Evolutionary conservation across 2,888 invertebrate species (phyloP).

Genomic region (Andrena trimmerana): DNA sequence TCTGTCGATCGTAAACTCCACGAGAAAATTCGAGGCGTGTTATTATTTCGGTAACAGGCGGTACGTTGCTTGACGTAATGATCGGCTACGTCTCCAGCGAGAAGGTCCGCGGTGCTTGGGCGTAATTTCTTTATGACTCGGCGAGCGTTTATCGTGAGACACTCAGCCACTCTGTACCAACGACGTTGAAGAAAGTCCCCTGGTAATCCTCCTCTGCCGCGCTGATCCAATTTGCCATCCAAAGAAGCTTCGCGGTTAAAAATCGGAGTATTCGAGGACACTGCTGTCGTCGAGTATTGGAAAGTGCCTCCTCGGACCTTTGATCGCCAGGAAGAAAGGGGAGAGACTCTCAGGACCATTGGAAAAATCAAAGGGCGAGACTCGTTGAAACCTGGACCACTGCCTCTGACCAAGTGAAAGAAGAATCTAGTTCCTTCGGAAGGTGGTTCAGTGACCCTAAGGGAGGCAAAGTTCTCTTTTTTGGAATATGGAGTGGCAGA

Average conservation of each 20-base stretch:
- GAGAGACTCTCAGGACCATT: conserved; percentile 17
- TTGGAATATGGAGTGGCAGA: neutral
- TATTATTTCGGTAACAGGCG: conserved; percentile 21
- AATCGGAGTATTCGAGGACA: conserved; percentile 16
- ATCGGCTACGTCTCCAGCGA: conserved; percentile 1
- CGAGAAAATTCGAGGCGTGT: conserved; percentile 42
- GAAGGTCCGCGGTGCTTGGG: neutral
- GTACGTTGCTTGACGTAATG: neutral
- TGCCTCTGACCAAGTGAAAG: neutral
- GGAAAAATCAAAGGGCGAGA: conserved; percentile 26
- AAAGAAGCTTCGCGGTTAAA: neutral
- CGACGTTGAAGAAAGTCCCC: neutral
- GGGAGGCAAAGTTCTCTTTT: neutral
- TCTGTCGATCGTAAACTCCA: conserved; percentile 28
- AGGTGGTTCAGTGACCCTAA: conserved; percentile 19
- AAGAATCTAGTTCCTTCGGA: conserved; percentile 5
- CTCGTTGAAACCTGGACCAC: conserved; percentile 14
- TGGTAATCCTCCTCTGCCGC: neutral
- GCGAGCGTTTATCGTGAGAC: neutral
- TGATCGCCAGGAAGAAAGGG: conserved; percentile 24
- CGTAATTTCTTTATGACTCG: neutral
- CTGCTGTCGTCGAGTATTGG: conserved; percentile 6
- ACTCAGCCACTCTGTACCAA: neutral
- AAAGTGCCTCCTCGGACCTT: conserved; percentile 28
- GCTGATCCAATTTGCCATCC: conserved; percentile 2